Percentiles rank a stretch among this genome's conserved stretches.
These are phyloP conservation scores for Colius striatus DNA, from an alignment of 2,113 vertebrate genomes.

Conservation along the genomic window DNA sequence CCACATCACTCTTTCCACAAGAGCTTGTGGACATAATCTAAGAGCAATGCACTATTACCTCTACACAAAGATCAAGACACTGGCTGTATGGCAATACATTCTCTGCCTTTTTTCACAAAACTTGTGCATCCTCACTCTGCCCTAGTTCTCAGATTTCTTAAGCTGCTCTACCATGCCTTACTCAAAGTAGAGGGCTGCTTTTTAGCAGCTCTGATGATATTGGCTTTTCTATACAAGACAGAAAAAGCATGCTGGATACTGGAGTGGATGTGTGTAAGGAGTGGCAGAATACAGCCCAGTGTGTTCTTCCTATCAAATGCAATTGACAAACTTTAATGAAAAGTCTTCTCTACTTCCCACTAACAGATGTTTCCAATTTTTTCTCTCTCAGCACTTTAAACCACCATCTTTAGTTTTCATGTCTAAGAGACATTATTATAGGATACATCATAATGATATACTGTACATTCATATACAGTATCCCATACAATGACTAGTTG, in stretches of 20 bases:
- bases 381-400: slow-evolving; percentile 79
- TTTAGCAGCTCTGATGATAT: background rate
- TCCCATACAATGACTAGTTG: slow-evolving; percentile 77
- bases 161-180: background rate
- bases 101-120: background rate
- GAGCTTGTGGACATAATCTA: background rate
- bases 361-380: slow-evolving; percentile 83
- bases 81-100: background rate
- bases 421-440: slow-evolving; percentile 83
- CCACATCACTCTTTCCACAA: background rate
- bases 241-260: slow-evolving; percentile 3
- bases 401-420: slow-evolving; percentile 81
- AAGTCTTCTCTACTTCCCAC: slow-evolving; percentile 77
- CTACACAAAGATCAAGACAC: background rate
- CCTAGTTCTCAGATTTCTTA: background rate
- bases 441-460: slow-evolving; percentile 82
- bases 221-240: background rate
- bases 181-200: background rate
- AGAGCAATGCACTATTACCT: background rate
- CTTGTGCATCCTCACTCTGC: background rate
- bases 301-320: slow-evolving; percentile 65
- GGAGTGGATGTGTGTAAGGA: background rate
- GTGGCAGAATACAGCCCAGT: slow-evolving; percentile 37
- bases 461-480: slow-evolving; percentile 78
- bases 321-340: slow-evolving; percentile 79